Evolutionary conservation across 2,113 vertebrate species (phyloP), one percentile per base, ranked within the genome.

Genomic region (Cephalopholis sonnerati): DNA sequence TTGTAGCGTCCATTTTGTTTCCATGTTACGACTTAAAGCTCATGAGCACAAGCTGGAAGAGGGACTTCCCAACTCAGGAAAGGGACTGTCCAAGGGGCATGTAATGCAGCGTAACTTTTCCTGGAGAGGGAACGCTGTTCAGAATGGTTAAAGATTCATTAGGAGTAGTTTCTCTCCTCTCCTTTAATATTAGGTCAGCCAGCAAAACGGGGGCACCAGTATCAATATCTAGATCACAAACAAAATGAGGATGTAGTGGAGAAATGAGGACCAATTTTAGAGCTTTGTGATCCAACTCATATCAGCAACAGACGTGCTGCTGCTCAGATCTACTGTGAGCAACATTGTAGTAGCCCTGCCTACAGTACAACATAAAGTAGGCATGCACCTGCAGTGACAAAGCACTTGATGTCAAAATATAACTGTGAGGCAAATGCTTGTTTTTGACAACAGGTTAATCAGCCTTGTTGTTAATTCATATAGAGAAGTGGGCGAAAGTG

Each of bases 171-270:
- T 25, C 20, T 62, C 8, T 32, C 10, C 18, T 18, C 15, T 53
- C 12, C 25, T 36, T 51, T 13, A 20, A 3, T 66, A 44, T 55
- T 29, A 29, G 18, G 20, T 57, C 62, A 46, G 24, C 24, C 50
- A 7, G 36, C 24, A 59, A 73, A 59, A 46, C 15, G 18, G 25
- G 29, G n/a, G 11, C 59, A 41, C 24, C 32, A 29, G 12, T 9
- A 51, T 74, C 58, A n/a, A 66, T 57, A 44, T 17, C 51, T 32
- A 53, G 75, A 50, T 68, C 50, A 24, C 65, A 57, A 77, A n/a
- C 5, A 32, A 58, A 44, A 55, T 16, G 62, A 55, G 12, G 8
- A 46, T 57, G 53, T 68, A 4, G 51, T 57, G 17, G 1, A 18
- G 17, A 46, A 46, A 24, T 6, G 9, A 36, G 4, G 5, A 16